These are phyloP conservation scores for Cinclus mexicanus DNA, from an alignment of 2,113 vertebrate species.

Conservation along the genomic window DNA sequence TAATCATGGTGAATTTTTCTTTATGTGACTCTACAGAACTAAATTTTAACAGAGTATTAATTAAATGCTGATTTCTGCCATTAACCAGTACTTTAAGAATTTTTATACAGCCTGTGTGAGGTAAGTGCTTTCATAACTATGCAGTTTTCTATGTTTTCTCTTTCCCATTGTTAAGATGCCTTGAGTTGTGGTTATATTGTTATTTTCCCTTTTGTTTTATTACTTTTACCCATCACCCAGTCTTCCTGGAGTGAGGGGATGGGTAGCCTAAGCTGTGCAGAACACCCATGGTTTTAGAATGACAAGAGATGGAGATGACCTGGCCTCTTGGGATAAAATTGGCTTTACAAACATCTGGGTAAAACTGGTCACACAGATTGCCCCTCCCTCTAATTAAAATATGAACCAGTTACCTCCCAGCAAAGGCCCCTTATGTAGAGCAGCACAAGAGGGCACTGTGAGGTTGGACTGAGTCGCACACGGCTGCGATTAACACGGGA, in stretches of 20 bases:
- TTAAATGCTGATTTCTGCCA: background rate
- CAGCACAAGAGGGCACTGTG: conserved; percentile 81
- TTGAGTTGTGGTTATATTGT: background rate
- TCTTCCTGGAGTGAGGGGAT: background rate
- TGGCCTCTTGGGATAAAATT: background rate
- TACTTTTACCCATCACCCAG: background rate
- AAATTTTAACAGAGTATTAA: background rate
- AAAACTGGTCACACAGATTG: background rate
- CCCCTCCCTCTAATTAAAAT: background rate
- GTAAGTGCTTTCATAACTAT: background rate
- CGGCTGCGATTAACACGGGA: conserved; percentile 32
- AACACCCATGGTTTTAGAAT: background rate
- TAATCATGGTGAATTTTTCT: background rate
- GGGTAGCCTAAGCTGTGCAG: background rate
- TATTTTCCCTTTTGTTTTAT: background rate
- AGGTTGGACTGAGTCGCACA: conserved; percentile 64
- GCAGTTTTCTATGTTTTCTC: background rate
- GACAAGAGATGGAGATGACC: background rate
- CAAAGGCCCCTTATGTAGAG: conserved; percentile 45
- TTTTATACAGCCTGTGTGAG: background rate
- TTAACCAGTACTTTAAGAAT: background rate
- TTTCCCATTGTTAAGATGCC: background rate
- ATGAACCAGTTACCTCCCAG: background rate
- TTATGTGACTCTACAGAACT: background rate
- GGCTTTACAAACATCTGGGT: background rate